Conservation (phyloP, 2,113 vertebrate genomes). For the Corydoras sp. region DNA sequence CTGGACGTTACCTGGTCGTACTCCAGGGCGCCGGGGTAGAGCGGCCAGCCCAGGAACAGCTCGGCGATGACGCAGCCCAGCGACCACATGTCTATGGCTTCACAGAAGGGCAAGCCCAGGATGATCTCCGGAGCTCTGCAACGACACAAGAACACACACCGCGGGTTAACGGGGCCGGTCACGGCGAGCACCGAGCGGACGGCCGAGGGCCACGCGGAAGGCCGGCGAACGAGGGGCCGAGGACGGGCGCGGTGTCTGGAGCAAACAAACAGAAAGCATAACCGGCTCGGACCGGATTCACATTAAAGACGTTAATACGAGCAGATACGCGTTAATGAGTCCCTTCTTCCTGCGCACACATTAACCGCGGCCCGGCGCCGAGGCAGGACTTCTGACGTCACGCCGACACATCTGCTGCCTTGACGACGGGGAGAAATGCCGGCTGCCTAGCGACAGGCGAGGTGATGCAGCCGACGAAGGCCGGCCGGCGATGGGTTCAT, state of each 20-base stretch:
- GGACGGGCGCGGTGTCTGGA: neutral
- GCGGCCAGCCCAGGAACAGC: slow-evolving; percentile 94
- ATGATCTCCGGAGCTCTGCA: slow-evolving; percentile 96
- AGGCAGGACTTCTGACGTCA: slow-evolving; percentile 30
- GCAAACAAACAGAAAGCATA: neutral
- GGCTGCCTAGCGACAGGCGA: slow-evolving; percentile 52
- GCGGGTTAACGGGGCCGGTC: slow-evolving; percentile 15
- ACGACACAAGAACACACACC: slow-evolving; percentile 41
- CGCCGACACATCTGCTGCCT: slow-evolving; percentile 55
- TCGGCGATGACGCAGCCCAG: slow-evolving; percentile 96
- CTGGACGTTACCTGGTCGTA: slow-evolving; percentile 86
- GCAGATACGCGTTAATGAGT: slow-evolving; percentile 1
- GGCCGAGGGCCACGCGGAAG: neutral
- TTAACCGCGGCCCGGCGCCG: neutral
- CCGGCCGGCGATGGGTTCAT: slow-evolving; percentile 39
- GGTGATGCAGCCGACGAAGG: slow-evolving; percentile 42
- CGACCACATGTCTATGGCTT: slow-evolving; percentile 99
- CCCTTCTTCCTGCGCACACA: slow-evolving; percentile 3
- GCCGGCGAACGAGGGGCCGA: neutral
- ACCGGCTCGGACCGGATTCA: neutral
- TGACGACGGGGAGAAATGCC: slow-evolving; percentile 51
- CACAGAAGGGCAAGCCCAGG: slow-evolving; percentile 94
- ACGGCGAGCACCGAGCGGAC: slow-evolving; percentile 26
- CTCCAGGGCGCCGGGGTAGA: slow-evolving; percentile 95
- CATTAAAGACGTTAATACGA: neutral